Base-by-base conservation (phyloP, 2,113 vertebrate species). In the Brevimyrus niger region DNA sequence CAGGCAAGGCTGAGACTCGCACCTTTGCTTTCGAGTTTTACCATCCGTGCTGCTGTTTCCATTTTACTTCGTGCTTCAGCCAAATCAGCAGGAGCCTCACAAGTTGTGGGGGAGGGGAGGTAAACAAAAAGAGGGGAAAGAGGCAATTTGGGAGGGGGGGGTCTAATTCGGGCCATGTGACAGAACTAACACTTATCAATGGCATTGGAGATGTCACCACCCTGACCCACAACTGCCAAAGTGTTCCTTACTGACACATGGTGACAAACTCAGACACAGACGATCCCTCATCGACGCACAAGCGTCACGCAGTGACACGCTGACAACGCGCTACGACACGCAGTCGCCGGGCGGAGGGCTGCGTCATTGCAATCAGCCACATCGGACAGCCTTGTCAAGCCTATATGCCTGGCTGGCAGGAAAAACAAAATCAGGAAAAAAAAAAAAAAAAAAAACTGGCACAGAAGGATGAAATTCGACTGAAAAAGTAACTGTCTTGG, bases 401-500 rank as follows among this genome's bases (percentile, higher is more conserved):
- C 23, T 50, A 42, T 50, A 42, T 88, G 89, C 89, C 31, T 53
- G 90, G 89, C n/a, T 73, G 91, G 65, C 89, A 53, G 76, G 73
- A 19, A 19, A 88, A 89, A 89, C 90, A 84, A 92, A 85, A 2
- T 88, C 88, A 83, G 90, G 4, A 87, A 1, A 44, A 44, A 44
- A 44, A 44, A 44, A 44, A 44, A n/a, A n/a, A n/a, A n/a, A 90
- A 88, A 17, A 10, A 89, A 89, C 46, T 89, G 61, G 89, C 88
- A 85, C 88, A 38, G 91, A 89, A 90, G 23, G 61, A 80, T 83
- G 94, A 94, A 94, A 95, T 88, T 89, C 44, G 86, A 94, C 92
- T 89, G 73, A 86, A 91, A 91, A 92, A 91, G 93, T 92, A 94
- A 92, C 93, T 92, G 94, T 95, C 93, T 92, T 90, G 92, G 91